These are phyloP conservation scores for Arctopsyche grandis DNA, from an alignment of 1,140 invertebrate species.

Conservation along the genomic window DNA sequence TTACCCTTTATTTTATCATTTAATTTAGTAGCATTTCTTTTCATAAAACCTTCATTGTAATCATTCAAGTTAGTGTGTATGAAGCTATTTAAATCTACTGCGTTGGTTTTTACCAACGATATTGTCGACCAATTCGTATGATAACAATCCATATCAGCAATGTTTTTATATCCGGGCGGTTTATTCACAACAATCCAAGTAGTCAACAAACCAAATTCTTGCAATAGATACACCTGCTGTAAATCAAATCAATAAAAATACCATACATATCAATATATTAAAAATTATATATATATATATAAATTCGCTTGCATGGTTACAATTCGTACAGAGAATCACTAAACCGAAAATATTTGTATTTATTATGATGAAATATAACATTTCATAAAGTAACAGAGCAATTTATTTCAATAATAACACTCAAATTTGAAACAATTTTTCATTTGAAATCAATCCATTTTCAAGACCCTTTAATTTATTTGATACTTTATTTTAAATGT, in stretches of 20 bases:
- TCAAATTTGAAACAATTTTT: no score
- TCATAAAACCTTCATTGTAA: background rate
- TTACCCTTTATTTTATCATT: background rate
- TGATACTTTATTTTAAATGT: no score
- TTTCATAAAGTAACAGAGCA: no score
- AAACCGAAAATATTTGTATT: no score
- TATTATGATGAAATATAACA: no score
- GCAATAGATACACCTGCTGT: conserved; percentile 60
- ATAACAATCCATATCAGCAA: background rate
- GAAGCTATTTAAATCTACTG: conserved; percentile 19
- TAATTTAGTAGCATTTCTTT: background rate
- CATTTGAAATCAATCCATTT: no score
- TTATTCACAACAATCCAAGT: conserved; percentile 58
- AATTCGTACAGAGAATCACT: no score
- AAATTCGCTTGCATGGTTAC: background rate
- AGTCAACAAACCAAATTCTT: conserved; percentile 59
- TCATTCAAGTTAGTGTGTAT: background rate
- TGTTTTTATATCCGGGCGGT: background rate
- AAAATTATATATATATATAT: background rate
- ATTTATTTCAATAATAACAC: no score
- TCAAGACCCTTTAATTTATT: no score
- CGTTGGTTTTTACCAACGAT: conserved; percentile 26
- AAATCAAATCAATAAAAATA: background rate
- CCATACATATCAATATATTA: background rate
- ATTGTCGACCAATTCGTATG: conserved; percentile 26